These are phyloP conservation scores for Argyra leucocephala DNA, from an alignment of 2,888 invertebrate genomes.

Conservation along the genomic window DNA sequence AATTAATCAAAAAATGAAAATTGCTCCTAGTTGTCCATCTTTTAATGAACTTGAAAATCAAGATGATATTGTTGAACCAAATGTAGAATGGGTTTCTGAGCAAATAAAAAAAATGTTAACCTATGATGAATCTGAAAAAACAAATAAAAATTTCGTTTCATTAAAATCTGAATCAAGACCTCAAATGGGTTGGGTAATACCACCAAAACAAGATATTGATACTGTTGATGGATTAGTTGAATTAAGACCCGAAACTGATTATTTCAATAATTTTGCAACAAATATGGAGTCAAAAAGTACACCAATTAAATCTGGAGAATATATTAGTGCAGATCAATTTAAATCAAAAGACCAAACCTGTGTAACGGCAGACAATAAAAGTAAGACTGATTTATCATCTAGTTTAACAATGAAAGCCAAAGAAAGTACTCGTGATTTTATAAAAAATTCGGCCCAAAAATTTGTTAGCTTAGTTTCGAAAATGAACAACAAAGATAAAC, in stretches of 20 bases:
- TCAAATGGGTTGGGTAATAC: conserved; percentile 31
- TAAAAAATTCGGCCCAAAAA: conserved; percentile 36
- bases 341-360: conserved; percentile 22
- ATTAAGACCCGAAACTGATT: conserved; percentile 12
- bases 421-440: conserved; percentile 27
- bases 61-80: conserved; percentile 9
- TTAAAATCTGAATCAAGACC: conserved; percentile 27
- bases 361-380: conserved; percentile 22
- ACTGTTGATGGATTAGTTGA: conserved; percentile 34
- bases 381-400: conserved; percentile 15
- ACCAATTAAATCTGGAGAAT: conserved; percentile 33
- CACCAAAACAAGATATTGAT: conserved; percentile 35
- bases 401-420: conserved; percentile 17
- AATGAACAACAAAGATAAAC: conserved; percentile 29
- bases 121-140: conserved; percentile 20
- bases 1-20: conserved; percentile 14
- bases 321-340: conserved; percentile 20
- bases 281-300: conserved; percentile 38
- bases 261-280: conserved; percentile 34
- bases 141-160: conserved; percentile 25
- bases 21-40: conserved; percentile 31
- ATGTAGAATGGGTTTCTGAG: conserved; percentile 21
- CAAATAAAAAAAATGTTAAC: conserved; percentile 17
- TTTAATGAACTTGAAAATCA: conserved; percentile 34
- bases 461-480: conserved; percentile 36